A percentile compares a stretch with the other conserved stretches of the same genome.
These are phyloP conservation scores for Pollenia labialis DNA, from an alignment of 2,888 invertebrate genomes.

Conservation along the genomic window DNA sequence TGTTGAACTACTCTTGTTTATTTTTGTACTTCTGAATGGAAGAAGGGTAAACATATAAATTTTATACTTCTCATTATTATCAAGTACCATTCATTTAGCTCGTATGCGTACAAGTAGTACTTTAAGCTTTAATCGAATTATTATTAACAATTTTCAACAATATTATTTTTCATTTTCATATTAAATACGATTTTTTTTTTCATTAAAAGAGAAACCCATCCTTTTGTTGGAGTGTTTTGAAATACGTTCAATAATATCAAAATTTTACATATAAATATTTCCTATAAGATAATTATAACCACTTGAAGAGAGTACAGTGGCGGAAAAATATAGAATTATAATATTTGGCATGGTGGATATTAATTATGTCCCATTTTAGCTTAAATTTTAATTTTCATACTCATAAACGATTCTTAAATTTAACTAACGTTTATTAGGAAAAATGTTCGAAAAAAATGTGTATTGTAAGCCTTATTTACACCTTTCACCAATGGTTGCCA, in stretches of 20 bases:
- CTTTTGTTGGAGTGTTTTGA: conserved; percentile 14
- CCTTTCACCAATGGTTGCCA: too few relatives aligned
- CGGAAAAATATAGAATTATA: neutral
- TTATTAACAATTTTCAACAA: conserved; percentile 56
- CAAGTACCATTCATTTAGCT: conserved; percentile 54
- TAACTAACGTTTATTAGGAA: too few relatives aligned
- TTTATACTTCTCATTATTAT: conserved; percentile 42
- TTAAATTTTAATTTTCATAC: too few relatives aligned
- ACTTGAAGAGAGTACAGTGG: conserved; percentile 30
- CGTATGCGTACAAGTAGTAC: conserved; percentile 47
- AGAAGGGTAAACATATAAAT: conserved; percentile 22
- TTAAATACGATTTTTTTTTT: neutral
- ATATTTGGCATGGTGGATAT: too few relatives aligned
- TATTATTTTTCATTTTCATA: conserved; percentile 15
- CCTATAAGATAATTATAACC: conserved; percentile 43
- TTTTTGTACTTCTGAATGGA: neutral
- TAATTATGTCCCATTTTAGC: too few relatives aligned
- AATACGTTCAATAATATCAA: neutral
- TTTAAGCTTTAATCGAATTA: conserved; percentile 65
- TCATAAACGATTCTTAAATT: too few relatives aligned
- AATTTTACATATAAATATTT: conserved; percentile 4
- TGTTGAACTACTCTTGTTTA: neutral
- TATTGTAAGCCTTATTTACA: too few relatives aligned
- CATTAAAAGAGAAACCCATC: conserved; percentile 21
- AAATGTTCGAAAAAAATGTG: too few relatives aligned